A percentile compares a stretch with the other conserved stretches of the same genome.
Conservation (phyloP, 1,140 invertebrate species). For the Aphelinus atriplicis region DNA sequence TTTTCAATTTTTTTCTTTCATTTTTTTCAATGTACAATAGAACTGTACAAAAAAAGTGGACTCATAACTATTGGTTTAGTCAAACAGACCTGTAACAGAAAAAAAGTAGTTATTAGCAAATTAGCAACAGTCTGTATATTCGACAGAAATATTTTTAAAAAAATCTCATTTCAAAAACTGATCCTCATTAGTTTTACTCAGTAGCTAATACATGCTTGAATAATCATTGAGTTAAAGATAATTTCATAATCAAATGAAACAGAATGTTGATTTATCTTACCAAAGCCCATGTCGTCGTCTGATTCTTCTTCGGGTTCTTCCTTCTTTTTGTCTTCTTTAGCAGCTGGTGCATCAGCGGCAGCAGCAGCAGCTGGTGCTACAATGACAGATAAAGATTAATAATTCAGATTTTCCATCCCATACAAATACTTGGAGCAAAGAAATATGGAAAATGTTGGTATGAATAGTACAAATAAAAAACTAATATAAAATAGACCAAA, state of each 20-base stretch:
- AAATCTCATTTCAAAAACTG: conserved; percentile 59
- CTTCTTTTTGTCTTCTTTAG: conserved; percentile 85
- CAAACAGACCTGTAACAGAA: conserved; percentile 77
- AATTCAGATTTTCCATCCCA: neutral
- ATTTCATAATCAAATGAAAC: conserved; percentile 33
- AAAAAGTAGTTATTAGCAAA: conserved; percentile 45
- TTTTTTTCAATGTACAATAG: conserved; percentile 56
- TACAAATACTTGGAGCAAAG: too few relatives aligned
- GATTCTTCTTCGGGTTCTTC: conserved; percentile 83
- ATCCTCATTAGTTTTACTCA: conserved; percentile 62
- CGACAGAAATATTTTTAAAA: conserved; percentile 28
- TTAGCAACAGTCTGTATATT: conserved; percentile 3
- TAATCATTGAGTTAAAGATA: conserved; percentile 56
- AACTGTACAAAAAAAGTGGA: conserved; percentile 57
- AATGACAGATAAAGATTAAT: conserved; percentile 54
- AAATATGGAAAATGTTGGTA: too few relatives aligned
- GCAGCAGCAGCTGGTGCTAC: conserved; percentile 73
- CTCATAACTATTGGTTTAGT: conserved; percentile 67
- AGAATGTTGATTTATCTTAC: conserved; percentile 64
- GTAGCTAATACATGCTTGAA: conserved; percentile 69
- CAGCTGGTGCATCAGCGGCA: conserved; percentile 73
- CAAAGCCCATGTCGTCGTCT: conserved; percentile 97
- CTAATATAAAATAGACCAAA: too few relatives aligned
- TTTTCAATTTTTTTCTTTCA: conserved; percentile 46
- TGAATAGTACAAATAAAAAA: too few relatives aligned